Evolutionary conservation across 2,888 invertebrate genomes (phyloP), one percentile per base, ranked within the genome.

Genomic region (Acleris sparsana): DNA sequence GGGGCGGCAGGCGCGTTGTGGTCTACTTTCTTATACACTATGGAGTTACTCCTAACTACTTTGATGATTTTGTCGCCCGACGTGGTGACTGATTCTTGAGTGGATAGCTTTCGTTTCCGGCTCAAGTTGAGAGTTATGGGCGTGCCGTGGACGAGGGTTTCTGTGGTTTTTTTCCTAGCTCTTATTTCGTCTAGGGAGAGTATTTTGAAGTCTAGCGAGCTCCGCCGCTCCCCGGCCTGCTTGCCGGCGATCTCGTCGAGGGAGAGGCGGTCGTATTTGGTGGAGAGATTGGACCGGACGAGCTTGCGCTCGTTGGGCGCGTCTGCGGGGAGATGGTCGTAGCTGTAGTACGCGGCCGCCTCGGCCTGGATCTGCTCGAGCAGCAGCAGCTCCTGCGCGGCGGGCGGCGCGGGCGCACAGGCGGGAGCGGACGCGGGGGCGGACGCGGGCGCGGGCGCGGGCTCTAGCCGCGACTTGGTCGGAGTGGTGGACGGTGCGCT

Each of bases 361-460:
- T 95, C 95, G 0, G 95, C 95, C 80, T 96, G 95, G 68, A 96
- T 94, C 75, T 93, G 93, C 86, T 95, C 95, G 60, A 96, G 88
- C 53, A 94, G 93, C 70, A 95, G 93, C 73, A 96, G 94, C 82
- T 96, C 96, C 80, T 95, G 93, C 43, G 18, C 44, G 33, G 33
- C 33, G 33, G 33, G 13, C n/a, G 71, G 87, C 53, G 87, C 84
- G 17, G 83, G 82, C 62, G 75, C 75, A 56, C 94, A 93, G 65
- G 92, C 89, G 70, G 82, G 93, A 69, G 89, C 89, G 69, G 95
- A 95, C 72, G 94, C 94, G 65, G 91, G 25, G 95, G 94, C 74
- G 93, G 93, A 84, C 95, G 75, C 75, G 57, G 94, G 94, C 66
- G 92, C 89, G 9, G 83, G 81, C 61, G 75, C 74, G 57, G 94